Evolutionary conservation across 2,797 vertebrate genomes (phyloP), one percentile per base, ranked within the genome.

Genomic region (Thunnus albacares): DNA sequence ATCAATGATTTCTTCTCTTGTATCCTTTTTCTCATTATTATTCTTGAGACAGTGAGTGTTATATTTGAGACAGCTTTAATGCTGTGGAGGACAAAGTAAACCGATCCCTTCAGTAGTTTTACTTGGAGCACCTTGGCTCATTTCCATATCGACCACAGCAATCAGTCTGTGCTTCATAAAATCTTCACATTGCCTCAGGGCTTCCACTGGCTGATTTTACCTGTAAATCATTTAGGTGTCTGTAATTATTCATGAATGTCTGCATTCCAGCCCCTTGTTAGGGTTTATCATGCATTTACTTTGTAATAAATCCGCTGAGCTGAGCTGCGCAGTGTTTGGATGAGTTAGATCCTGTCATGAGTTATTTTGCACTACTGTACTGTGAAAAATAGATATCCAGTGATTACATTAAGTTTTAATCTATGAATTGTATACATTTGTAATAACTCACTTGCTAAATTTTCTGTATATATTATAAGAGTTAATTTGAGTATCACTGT

Each of bases 1-100:
- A 93, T 96, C 65, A 98, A 97, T 56, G 96, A 97, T 75, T 98
- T 99, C 77, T 96, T 96, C 59, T 98, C 97, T 53, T 89, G 97
- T 98, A 98, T 98, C 97, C 97, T 97, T 86, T 79, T 56, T 82
- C 35, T 33, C 35, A 13, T 22, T 66, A n/a, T 66, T 58, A 15
- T 55, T 73, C 3, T 20, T 68, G 33, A 43, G 47, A 59, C 58
- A 77, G 52, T 66, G 76, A 47, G 30, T 49, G 45, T 62, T 71
- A 35, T 15, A 30, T 35, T 71, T 79, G 30, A 64, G 43, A 72
- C 41, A 62, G 18, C 26, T 33, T 20, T 17, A 52, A 59, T 77
- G 58, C 33, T 64, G n/a, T 24, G 26, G 8, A 64, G 20, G n/a
- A 68, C 41, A 67, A 77, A 84, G 30, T 55, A 17, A 75, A 45